phyloP scores from a whole-genome alignment of 2,797 vertebrate genomes.

The Propithecus deckenii region DNA sequence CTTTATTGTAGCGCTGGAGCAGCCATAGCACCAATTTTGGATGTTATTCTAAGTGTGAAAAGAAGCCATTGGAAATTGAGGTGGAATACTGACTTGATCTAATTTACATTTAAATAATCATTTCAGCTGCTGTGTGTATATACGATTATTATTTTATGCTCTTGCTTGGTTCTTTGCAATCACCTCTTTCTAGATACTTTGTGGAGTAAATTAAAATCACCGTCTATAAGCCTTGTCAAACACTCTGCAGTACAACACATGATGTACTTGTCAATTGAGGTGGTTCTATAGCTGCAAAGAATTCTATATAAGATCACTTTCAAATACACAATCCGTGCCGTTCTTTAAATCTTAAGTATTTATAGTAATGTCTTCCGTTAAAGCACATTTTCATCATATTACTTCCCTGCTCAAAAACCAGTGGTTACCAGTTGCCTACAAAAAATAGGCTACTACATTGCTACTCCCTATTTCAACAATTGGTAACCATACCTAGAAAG shows the following conservation, averaged over 20 bases:
- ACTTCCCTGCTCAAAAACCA: neutral
- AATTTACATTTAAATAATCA: slow-evolving; percentile 16
- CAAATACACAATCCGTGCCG: neutral
- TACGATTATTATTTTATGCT: slow-evolving; percentile 10
- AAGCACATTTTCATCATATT: neutral
- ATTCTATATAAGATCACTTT: neutral
- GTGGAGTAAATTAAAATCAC: neutral
- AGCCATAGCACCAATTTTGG: neutral
- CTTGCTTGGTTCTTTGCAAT: neutral
- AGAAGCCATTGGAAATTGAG: neutral
- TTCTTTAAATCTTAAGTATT: neutral
- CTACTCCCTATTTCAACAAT: neutral
- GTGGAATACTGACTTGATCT: neutral
- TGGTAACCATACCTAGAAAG: neutral
- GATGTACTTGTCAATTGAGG: neutral
- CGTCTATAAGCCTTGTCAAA: neutral
- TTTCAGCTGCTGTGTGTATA: neutral
- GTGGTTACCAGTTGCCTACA: neutral
- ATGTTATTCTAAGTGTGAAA: slow-evolving; percentile 6
- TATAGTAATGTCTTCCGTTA: neutral
- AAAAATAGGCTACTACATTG: neutral
- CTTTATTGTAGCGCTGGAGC: neutral
- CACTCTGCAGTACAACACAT: neutral
- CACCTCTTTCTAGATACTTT: neutral
- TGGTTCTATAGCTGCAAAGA: neutral